Conservation (phyloP, 2,113 vertebrate genomes). For the Arvicanthis niloticus region DNA sequence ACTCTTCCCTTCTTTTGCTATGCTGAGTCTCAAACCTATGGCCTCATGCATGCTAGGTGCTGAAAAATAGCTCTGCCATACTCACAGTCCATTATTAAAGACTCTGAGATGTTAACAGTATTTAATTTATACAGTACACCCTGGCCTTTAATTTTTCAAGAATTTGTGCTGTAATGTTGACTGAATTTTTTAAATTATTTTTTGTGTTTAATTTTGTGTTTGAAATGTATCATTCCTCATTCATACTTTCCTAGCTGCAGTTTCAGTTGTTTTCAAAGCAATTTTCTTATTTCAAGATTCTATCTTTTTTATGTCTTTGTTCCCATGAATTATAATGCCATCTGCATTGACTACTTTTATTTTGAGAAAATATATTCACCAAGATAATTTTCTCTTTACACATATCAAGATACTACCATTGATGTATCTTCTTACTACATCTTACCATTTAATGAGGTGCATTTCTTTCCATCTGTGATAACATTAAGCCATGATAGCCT, state of each 20-base stretch:
- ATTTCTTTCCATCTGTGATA: neutral
- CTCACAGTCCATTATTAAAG: neutral
- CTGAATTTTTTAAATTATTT: neutral
- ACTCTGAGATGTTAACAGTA: neutral
- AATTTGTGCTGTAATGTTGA: neutral
- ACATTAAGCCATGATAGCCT: neutral
- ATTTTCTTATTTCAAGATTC: neutral
- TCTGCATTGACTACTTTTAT: neutral
- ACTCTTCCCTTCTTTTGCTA: neutral
- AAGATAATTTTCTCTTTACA: neutral
- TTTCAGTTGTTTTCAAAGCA: neutral
- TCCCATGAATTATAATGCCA: neutral
- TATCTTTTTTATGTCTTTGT: neutral
- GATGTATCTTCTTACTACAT: neutral
- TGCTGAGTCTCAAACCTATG: neutral
- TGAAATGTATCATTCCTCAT: neutral
- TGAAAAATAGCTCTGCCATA: neutral
- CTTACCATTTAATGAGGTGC: neutral
- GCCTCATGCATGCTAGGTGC: neutral
- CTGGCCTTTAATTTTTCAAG: neutral
- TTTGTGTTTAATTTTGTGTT: neutral
- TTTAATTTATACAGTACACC: neutral
- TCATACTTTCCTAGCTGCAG: neutral
- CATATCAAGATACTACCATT: constrained; percentile 19
- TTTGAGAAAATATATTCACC: neutral